phyloP scores from a whole-genome alignment of 2,888 invertebrate species.

The Drosophila gaucha region DNA sequence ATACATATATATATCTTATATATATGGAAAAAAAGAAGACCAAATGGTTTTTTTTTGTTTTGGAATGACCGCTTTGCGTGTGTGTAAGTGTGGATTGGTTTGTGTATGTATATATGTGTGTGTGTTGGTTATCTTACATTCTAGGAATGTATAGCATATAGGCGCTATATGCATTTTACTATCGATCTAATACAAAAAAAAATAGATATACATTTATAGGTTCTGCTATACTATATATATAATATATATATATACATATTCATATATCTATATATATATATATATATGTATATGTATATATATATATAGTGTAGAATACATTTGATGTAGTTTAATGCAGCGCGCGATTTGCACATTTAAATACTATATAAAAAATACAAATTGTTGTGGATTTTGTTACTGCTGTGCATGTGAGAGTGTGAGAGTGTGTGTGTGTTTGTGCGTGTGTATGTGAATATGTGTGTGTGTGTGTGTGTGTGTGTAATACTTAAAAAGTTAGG shows the following conservation, averaged over 20 bases:
- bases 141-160: slow-evolving; percentile 66
- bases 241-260: slow-evolving; percentile 14
- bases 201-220: slow-evolving; percentile 14
- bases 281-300: slow-evolving; percentile 14
- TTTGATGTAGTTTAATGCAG: slow-evolving; percentile 53
- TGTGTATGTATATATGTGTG: slow-evolving; percentile 23
- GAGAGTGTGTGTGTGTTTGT: neutral
- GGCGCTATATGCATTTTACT: slow-evolving; percentile 27
- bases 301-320: slow-evolving; percentile 60
- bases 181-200: slow-evolving; percentile 49
- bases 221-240: slow-evolving; percentile 8
- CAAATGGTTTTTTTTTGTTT: slow-evolving; percentile 33
- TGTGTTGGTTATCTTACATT: slow-evolving; percentile 42
- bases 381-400: slow-evolving; percentile 48
- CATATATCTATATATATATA: slow-evolving; percentile 28
- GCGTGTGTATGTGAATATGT: neutral
- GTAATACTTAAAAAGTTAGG: slow-evolving; percentile 57
- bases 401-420: slow-evolving; percentile 35
- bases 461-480: slow-evolving; percentile 18
- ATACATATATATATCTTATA: slow-evolving; percentile 2
- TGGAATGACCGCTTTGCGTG: slow-evolving; percentile 66
- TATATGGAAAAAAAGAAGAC: slow-evolving; percentile 12
- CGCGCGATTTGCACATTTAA: slow-evolving; percentile 51
- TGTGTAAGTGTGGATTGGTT: slow-evolving; percentile 17
- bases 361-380: slow-evolving; percentile 79